A percentile compares a stretch with the other conserved stretches of the same genome.
These are phyloP conservation scores for Junco hyemalis DNA, from an alignment of 2,113 vertebrate genomes.

Conservation along the genomic window DNA sequence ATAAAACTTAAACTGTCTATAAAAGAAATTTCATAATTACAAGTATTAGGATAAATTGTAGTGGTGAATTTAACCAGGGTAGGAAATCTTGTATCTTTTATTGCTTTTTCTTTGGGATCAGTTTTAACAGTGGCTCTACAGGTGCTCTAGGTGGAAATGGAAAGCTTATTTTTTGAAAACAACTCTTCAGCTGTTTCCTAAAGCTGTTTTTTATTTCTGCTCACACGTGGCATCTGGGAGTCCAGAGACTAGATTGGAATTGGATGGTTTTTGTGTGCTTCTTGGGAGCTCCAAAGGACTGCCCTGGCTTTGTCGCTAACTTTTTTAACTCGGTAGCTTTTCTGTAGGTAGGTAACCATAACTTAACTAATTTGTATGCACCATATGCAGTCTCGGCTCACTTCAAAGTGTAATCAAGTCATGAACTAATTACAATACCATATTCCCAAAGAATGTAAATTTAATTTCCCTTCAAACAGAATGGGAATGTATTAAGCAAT, in stretches of 20 bases:
- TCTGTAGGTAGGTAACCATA: constrained; percentile 48
- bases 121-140: constrained; percentile 21
- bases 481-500: constrained; percentile 56
- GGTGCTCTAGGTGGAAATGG: neutral
- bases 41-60: neutral
- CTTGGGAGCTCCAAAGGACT: neutral
- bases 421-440: constrained; percentile 71
- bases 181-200: constrained; percentile 11
- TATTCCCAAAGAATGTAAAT: constrained; percentile 75
- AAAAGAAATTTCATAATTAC: neutral
- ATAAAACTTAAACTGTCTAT: neutral
- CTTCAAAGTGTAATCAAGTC: constrained; percentile 75
- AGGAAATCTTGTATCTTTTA: neutral
- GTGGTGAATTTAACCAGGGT: neutral
- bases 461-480: constrained; percentile 72
- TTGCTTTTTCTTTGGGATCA: neutral
- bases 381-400: constrained; percentile 23
- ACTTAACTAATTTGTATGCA: constrained; percentile 61
- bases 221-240: constrained; percentile 8
- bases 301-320: neutral
- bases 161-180: constrained; percentile 5
- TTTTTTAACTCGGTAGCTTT: constrained; percentile 40
- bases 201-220: neutral
- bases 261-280: neutral
- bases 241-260: constrained; percentile 23